Base-by-base conservation (phyloP, 2,113 vertebrate species). In the Capricornis sumatraensis region DNA sequence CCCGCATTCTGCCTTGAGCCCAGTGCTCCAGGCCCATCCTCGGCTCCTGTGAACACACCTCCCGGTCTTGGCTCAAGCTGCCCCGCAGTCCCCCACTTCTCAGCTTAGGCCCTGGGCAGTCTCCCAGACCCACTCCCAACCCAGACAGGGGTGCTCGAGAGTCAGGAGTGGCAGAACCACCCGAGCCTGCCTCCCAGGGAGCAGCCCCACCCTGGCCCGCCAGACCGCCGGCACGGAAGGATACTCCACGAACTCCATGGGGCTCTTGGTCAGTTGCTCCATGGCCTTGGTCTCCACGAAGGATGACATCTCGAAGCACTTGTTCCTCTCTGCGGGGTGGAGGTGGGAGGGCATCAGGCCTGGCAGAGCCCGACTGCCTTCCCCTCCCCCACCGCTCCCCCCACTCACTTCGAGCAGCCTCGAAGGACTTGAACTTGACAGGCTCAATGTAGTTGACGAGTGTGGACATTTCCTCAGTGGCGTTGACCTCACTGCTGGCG, bases 261-360 rank as follows among this genome's bases (percentile, higher is more conserved):
- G 99, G 16, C 97, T 99, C 96, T 98, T 99, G 97, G 99, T 99
- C 53, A 99, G 98, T 36, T 98, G 98, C 97, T 99, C 99, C 99
- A 99, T 98, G 58, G 99, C 99, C 98, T 99, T 99, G 9, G 99
- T 99, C 98, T 99, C 99, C 98, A 99, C 99, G 10, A 99, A 99
- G 0, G 99, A 99, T 0, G 99, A 99, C 99, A 99, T 99, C 98
- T 99, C 99, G 58, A 98, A 99, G 97, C 98, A 99, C 97, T 99
- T 99, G 95, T 98, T 99, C 97, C 99, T 99, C 97, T 99, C 99
- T 99, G 93, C 3, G 50, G 55, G 40, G 91, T 27, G 36, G 23
- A 67, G 3, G 60, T 30, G 12, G 60, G 23, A 7, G 6, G 27
- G 36, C 1, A 23, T 98, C 64, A 97, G 78, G 50, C 21, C 82